A percentile compares a stretch with the other conserved stretches of the same genome.
These are phyloP conservation scores for Drosophila helvetica DNA, from an alignment of 2,888 invertebrate genomes.

Conservation along the genomic window DNA sequence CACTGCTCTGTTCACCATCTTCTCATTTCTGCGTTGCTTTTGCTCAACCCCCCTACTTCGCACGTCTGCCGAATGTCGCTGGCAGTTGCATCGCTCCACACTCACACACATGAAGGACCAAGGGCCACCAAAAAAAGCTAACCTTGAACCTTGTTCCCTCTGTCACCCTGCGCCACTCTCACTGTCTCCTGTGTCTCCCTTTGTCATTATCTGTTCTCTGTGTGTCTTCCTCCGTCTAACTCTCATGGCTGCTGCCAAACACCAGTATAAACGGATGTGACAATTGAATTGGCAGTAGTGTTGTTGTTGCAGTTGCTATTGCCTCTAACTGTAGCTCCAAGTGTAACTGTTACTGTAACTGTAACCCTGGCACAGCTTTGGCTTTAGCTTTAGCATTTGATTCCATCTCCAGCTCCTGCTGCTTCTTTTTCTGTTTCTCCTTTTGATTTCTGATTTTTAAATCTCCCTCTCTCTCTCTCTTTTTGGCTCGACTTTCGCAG, in stretches of 20 bases:
- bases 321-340: neutral
- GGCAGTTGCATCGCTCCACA: no score
- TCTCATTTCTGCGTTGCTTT: no score
- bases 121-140: neutral
- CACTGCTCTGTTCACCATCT: neutral
- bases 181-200: neutral
- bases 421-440: neutral
- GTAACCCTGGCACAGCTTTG: neutral
- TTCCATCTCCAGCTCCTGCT: neutral
- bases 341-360: neutral
- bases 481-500: slow-evolving; percentile 28
- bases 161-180: neutral
- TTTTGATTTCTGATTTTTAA: neutral
- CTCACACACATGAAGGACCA: no score
- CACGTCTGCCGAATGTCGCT: no score
- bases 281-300: slow-evolving; percentile 62
- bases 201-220: neutral
- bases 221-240: neutral
- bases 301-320: neutral
- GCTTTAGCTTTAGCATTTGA: neutral
- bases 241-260: slow-evolving; percentile 48
- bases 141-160: neutral
- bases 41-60: no score
- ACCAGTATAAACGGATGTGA: slow-evolving; percentile 72
- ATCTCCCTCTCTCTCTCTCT: slow-evolving; percentile 7